A percentile compares a stretch with the other conserved stretches of the same genome.
These are phyloP conservation scores for Lordiphosa collinella DNA, from an alignment of 1,140 invertebrate species.

Conservation along the genomic window DNA sequence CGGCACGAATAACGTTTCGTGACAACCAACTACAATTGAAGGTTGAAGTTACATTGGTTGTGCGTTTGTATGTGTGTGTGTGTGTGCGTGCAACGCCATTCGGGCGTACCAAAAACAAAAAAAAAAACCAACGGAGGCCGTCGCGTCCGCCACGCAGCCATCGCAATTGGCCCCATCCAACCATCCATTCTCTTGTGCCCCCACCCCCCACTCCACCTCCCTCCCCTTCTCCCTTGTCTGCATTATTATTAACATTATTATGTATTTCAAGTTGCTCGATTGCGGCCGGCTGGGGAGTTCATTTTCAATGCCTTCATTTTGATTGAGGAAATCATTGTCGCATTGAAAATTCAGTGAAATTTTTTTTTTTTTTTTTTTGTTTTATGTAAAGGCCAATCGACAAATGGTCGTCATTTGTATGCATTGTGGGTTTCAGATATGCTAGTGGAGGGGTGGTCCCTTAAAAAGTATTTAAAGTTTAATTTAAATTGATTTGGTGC, in stretches of 20 bases:
- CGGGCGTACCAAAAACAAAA: conserved; percentile 66
- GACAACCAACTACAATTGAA: conserved; percentile 73
- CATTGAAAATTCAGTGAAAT: conserved; percentile 76
- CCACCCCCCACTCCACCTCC: conserved; percentile 9
- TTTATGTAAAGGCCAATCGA: conserved; percentile 45
- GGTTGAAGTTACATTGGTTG: conserved; percentile 68
- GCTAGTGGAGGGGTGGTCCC: conserved; percentile 9
- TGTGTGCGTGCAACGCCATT: conserved; percentile 74
- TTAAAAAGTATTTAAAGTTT: conserved; percentile 22
- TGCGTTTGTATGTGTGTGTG: conserved; percentile 33
- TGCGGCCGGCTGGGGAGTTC: conserved; percentile 12
- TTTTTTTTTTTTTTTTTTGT: conserved; percentile 47
- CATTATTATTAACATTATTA: conserved; percentile 55
- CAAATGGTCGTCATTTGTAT: conserved; percentile 41
- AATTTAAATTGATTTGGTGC: conserved; percentile 17
- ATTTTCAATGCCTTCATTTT: conserved; percentile 70
- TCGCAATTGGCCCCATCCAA: conserved; percentile 41
- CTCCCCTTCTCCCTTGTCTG: conserved; percentile 8
- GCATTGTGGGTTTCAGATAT: conserved; percentile 2
- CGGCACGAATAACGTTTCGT: conserved; percentile 77
- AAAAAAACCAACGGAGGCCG: conserved; percentile 52
- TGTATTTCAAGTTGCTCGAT: conserved; percentile 36
- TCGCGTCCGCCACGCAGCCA: conserved; percentile 47
- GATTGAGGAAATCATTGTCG: conserved; percentile 72
- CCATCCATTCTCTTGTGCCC: conserved; percentile 12